phyloP scores from a whole-genome alignment of 2,113 vertebrate genomes.

The Sterrhoptilus dennistouni region DNA sequence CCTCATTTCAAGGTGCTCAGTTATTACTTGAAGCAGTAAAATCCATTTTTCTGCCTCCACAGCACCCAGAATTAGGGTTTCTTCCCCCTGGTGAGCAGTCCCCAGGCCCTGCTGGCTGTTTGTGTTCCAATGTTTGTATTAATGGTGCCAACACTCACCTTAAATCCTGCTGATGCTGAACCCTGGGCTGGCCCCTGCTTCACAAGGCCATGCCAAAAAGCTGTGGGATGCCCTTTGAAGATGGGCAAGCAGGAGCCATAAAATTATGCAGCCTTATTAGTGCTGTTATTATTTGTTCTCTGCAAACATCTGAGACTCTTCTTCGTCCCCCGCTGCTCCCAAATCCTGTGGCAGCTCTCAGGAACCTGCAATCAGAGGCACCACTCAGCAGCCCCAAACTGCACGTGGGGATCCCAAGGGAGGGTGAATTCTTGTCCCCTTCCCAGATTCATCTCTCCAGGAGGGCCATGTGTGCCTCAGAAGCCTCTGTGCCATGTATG shows the following conservation, averaged over 20 bases:
- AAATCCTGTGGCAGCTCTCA: neutral
- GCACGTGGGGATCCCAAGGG: neutral
- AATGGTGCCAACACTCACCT: neutral
- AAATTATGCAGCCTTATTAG: conserved; percentile 45
- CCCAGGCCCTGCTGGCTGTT: neutral
- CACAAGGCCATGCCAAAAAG: conserved; percentile 37
- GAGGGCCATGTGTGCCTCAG: neutral
- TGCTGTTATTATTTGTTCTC: neutral
- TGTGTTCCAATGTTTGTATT: neutral
- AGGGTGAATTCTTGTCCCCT: neutral
- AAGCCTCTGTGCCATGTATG: fast-evolving
- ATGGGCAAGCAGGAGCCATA: neutral
- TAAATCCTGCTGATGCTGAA: neutral
- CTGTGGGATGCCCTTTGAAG: conserved; percentile 61
- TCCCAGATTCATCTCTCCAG: neutral
- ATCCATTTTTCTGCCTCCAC: neutral
- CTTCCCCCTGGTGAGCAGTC: neutral
- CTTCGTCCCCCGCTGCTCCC: neutral
- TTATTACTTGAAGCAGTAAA: neutral
- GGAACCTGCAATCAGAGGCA: neutral
- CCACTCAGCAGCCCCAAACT: neutral
- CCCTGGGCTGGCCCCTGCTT: conserved; percentile 37
- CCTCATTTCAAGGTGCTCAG: fast-evolving
- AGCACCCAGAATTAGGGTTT: neutral
- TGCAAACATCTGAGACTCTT: conserved; percentile 20